phyloP scores from a whole-genome alignment of 2,797 vertebrate genomes.

The Trachurus trachurus region DNA sequence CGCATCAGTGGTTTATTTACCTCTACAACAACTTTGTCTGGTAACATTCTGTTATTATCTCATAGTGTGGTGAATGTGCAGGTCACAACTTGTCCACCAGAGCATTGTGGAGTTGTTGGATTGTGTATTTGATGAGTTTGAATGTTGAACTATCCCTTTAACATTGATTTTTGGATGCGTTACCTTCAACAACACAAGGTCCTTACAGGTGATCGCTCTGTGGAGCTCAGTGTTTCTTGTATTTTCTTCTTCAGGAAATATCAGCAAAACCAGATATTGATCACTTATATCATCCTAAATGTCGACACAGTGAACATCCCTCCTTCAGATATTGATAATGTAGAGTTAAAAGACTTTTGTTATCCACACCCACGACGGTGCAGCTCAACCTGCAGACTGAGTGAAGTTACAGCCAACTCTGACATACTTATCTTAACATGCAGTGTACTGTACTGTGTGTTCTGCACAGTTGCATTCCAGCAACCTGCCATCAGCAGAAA shows the following conservation, averaged over 20 bases:
- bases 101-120: too few species aligned
- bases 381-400: not conserved
- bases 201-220: constrained; percentile 2
- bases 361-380: not conserved
- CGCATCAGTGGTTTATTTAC: too few species aligned
- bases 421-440: too few species aligned
- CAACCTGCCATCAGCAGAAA: not conserved
- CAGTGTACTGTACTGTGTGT: too few species aligned
- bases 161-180: not conserved
- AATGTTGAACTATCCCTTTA: too few species aligned
- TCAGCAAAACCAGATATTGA: not conserved
- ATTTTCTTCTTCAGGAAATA: not conserved
- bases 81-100: too few species aligned
- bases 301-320: not conserved
- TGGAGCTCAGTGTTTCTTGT: constrained; percentile 5
- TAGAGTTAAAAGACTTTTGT: not conserved
- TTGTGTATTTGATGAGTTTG: too few species aligned
- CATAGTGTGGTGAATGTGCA: too few species aligned
- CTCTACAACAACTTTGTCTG: too few species aligned
- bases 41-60: too few species aligned
- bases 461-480: not conserved
- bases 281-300: not conserved
- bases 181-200: not conserved
- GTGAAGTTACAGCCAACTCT: not conserved
- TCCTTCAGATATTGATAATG: not conserved